A percentile compares a stretch with the other conserved stretches of the same genome.
Conservation (phyloP, 2,888 invertebrate genomes). For the Ornithoptera alexandrae region DNA sequence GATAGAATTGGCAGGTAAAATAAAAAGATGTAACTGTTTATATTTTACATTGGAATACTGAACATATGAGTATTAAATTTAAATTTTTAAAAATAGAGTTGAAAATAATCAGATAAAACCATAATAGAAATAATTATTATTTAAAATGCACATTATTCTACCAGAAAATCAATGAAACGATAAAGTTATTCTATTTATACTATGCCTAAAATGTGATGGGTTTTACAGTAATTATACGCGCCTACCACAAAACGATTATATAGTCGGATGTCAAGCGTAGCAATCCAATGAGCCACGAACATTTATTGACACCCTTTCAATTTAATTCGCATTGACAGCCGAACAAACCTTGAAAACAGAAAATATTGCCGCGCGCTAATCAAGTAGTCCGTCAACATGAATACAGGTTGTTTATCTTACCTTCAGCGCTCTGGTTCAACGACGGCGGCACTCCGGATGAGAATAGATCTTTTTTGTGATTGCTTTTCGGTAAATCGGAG, state of each 20-base stretch:
- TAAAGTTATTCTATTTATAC: neutral
- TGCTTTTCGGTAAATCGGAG: constrained; percentile 72
- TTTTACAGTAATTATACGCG: neutral
- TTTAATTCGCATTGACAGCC: constrained; percentile 52
- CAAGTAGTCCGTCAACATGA: constrained; percentile 44
- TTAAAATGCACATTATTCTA: too few species aligned
- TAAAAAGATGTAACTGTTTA: too few species aligned
- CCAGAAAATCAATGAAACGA: neutral
- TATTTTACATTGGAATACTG: too few species aligned
- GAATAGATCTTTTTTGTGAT: constrained; percentile 64
- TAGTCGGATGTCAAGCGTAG: neutral
- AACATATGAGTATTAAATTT: too few species aligned
- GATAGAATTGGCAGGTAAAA: too few species aligned
- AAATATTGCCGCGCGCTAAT: constrained; percentile 41
- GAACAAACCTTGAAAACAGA: constrained; percentile 67
- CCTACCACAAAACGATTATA: neutral
- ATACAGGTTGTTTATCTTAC: constrained; percentile 48
- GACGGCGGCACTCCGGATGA: constrained; percentile 62
- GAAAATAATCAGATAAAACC: too few species aligned
- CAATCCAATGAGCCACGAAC: constrained; percentile 34
- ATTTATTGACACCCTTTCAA: constrained; percentile 56
- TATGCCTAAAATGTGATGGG: neutral
- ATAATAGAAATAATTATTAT: too few species aligned
- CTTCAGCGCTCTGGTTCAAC: constrained; percentile 72
- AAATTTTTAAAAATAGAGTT: too few species aligned